These are phyloP conservation scores for Chouioia cunea DNA, from an alignment of 2,888 invertebrate genomes.

Conservation along the genomic window DNA sequence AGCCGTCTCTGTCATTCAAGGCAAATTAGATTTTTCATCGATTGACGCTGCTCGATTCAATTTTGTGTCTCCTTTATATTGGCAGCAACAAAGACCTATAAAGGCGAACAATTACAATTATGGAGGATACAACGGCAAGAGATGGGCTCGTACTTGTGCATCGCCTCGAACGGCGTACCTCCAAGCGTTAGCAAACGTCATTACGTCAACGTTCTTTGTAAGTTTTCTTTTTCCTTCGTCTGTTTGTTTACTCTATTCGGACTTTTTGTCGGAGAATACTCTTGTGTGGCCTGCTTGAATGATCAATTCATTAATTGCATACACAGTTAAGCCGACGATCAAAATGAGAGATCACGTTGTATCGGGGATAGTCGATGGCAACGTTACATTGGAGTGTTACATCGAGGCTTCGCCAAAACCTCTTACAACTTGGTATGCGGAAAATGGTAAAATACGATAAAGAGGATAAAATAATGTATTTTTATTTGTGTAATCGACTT, in stretches of 20 bases:
- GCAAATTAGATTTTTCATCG: too few relatives aligned
- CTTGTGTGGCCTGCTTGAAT: not conserved
- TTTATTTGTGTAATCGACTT: not conserved
- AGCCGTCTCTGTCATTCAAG: too few relatives aligned
- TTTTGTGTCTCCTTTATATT: not conserved
- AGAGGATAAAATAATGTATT: not conserved
- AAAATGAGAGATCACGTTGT: constrained; percentile 89
- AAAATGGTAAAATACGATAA: constrained; percentile 77
- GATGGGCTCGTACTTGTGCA: constrained; percentile 89
- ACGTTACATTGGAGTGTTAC: constrained; percentile 86
- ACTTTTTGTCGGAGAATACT: not conserved
- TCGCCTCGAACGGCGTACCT: constrained; percentile 87
- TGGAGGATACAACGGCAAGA: constrained; percentile 82
- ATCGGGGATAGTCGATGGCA: constrained; percentile 83
- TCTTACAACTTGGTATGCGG: constrained; percentile 89
- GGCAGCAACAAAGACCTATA: constrained; percentile 70
- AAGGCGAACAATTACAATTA: constrained; percentile 80
- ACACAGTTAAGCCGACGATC: constrained; percentile 85
- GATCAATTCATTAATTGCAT: not conserved
- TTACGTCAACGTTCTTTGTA: constrained; percentile 81
- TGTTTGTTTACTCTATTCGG: not conserved
- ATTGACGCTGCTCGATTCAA: not conserved
- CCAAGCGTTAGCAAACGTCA: constrained; percentile 87
- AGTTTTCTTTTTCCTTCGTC: constrained; percentile 47
- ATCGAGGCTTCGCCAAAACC: constrained; percentile 91